phyloP scores from a whole-genome alignment of 2,888 invertebrate species.

The Neoitamus cyanurus region DNA sequence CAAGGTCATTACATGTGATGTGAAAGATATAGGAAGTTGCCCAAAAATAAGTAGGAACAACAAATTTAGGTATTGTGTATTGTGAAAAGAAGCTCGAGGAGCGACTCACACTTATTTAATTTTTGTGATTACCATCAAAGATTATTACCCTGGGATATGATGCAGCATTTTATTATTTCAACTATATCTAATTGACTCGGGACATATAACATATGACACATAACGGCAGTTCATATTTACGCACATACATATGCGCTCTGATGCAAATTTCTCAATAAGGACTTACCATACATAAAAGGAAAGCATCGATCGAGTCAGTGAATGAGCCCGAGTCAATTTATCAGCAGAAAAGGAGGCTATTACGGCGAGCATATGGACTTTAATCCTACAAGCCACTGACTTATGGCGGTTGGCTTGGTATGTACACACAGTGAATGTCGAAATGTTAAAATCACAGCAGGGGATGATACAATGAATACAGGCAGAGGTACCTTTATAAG shows the following conservation, averaged over 20 bases:
- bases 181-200: background rate
- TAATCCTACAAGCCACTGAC: slow-evolving; percentile 44
- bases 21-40: too few relatives aligned
- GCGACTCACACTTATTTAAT: too few relatives aligned
- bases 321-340: slow-evolving; percentile 31
- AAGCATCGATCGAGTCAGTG: slow-evolving; percentile 1
- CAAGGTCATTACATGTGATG: too few relatives aligned
- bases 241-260: background rate
- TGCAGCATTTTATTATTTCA: background rate
- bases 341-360: slow-evolving; percentile 15
- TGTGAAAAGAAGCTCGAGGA: too few relatives aligned
- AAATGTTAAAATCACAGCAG: background rate
- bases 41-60: too few relatives aligned
- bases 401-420: slow-evolving; percentile 26
- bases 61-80: too few relatives aligned
- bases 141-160: too few relatives aligned
- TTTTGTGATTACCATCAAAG: too few relatives aligned
- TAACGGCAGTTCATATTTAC: background rate
- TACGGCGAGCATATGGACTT: slow-evolving; percentile 37
- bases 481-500: background rate
- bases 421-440: background rate
- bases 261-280: background rate
- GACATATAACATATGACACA: too few relatives aligned
- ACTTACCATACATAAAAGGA: background rate
- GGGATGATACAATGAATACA: background rate